Evolutionary conservation across 1,140 invertebrate species (phyloP).

Genomic region (Drosophila kanapiae): DNA sequence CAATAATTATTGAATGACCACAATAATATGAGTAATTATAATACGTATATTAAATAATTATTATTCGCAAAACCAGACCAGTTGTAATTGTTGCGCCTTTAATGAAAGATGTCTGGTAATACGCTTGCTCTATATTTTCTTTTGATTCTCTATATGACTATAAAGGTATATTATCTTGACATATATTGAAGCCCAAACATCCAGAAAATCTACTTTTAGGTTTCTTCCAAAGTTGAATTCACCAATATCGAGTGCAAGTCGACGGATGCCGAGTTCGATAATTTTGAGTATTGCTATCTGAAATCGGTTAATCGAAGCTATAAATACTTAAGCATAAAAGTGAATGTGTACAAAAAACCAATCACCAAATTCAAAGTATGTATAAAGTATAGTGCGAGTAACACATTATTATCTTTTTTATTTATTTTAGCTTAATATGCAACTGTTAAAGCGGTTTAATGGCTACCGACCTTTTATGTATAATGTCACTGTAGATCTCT

Average conservation of each 20-base stretch:
- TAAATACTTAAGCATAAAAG: slow-evolving; percentile 12
- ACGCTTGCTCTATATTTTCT: background rate
- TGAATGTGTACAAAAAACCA: background rate
- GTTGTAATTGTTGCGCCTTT: background rate
- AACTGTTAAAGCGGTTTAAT: background rate
- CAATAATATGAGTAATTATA: background rate
- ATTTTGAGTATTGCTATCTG: slow-evolving; percentile 25
- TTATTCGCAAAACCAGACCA: background rate
- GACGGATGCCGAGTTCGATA: background rate
- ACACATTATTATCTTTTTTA: background rate
- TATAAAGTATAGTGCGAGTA: rapidly evolving
- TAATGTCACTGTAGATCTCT: slow-evolving; percentile 1
- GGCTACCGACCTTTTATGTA: slow-evolving; percentile 5
- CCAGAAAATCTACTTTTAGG: background rate
- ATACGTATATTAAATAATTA: background rate
- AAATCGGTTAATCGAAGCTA: slow-evolving; percentile 30
- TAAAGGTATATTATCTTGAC: background rate
- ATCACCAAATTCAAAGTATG: background rate
- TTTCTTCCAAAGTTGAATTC: slow-evolving; percentile 4
- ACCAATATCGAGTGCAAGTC: slow-evolving; percentile 27
- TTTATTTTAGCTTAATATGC: background rate
- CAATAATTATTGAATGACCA: background rate
- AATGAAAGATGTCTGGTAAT: background rate
- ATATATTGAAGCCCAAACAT: too few relatives aligned
- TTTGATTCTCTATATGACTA: background rate